A percentile compares a stretch with the other conserved stretches of the same genome.
These are phyloP conservation scores for Agonopterix heracliana DNA, from an alignment of 2,888 invertebrate genomes.

Conservation along the genomic window DNA sequence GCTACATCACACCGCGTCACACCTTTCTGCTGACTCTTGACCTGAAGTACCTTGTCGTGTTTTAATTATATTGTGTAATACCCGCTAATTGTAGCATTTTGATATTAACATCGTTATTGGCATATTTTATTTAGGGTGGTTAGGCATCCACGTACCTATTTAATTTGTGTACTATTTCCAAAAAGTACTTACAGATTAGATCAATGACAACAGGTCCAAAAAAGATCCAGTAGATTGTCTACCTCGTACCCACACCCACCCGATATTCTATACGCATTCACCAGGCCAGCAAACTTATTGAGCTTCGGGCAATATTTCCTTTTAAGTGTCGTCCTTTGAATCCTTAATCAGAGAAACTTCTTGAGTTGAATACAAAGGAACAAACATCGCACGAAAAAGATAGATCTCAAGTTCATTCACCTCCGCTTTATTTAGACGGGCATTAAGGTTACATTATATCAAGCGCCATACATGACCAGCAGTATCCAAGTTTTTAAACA, in stretches of 20 bases:
- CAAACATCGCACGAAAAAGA: constrained; percentile 44
- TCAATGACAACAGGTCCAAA: no score
- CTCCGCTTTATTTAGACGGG: constrained; percentile 33
- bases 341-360: constrained; percentile 64
- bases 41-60: constrained; percentile 18
- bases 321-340: constrained; percentile 68
- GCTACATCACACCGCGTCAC: constrained; percentile 41
- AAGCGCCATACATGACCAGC: constrained; percentile 13
- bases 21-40: constrained; percentile 52
- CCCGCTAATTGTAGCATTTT: neutral
- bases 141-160: no score
- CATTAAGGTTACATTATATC: constrained; percentile 14
- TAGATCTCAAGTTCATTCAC: constrained; percentile 56
- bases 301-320: constrained; percentile 62
- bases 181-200: no score
- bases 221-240: no score
- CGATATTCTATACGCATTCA: no score
- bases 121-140: no score
- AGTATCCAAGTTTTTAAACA: constrained; percentile 1
- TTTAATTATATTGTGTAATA: neutral
- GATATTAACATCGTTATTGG: neutral
- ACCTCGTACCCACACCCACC: no score
- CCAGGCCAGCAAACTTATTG: constrained; percentile 25
- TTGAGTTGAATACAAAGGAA: constrained; percentile 62
- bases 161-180: no score